Percentiles rank a stretch among this genome's conserved stretches.
phyloP scores from a whole-genome alignment of 2,888 invertebrate species.

The Pyrrhia umbra region DNA sequence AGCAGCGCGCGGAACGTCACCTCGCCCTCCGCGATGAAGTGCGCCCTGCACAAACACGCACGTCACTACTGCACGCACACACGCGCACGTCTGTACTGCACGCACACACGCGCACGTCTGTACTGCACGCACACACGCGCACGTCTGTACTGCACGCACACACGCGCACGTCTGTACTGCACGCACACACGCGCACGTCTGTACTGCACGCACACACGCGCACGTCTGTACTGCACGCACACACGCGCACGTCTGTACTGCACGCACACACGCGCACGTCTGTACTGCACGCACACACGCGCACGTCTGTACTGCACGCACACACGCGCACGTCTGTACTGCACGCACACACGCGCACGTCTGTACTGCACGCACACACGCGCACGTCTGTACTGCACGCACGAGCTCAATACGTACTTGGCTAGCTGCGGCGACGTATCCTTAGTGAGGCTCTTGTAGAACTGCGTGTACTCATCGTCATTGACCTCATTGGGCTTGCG shows the following conservation, averaged over 20 bases:
- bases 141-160: not conserved
- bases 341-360: slow-evolving; percentile 64
- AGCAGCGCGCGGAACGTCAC: slow-evolving; percentile 99
- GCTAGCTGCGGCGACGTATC: slow-evolving; percentile 95
- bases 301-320: slow-evolving; percentile 59
- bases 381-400: too few relatives aligned
- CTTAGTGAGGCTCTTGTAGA: slow-evolving; percentile 98
- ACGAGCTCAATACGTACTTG: too few relatives aligned
- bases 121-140: slow-evolving; percentile 62
- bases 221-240: slow-evolving; percentile 30
- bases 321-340: not conserved
- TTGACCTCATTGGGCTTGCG: slow-evolving; percentile 95
- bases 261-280: not conserved
- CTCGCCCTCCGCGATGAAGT: slow-evolving; percentile 99
- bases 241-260: slow-evolving; percentile 57
- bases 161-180: not conserved
- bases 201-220: not conserved
- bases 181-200: slow-evolving; percentile 62
- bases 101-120: not conserved
- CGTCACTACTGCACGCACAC: not conserved
- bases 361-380: not conserved
- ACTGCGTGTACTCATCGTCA: slow-evolving; percentile 97
- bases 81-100: not conserved
- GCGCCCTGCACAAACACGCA: slow-evolving; percentile 89
- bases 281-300: slow-evolving; percentile 25